Percentiles rank a stretch among this genome's conserved stretches.
These are phyloP conservation scores for Leiothrix lutea DNA, from an alignment of 2,113 vertebrate genomes.

Conservation along the genomic window DNA sequence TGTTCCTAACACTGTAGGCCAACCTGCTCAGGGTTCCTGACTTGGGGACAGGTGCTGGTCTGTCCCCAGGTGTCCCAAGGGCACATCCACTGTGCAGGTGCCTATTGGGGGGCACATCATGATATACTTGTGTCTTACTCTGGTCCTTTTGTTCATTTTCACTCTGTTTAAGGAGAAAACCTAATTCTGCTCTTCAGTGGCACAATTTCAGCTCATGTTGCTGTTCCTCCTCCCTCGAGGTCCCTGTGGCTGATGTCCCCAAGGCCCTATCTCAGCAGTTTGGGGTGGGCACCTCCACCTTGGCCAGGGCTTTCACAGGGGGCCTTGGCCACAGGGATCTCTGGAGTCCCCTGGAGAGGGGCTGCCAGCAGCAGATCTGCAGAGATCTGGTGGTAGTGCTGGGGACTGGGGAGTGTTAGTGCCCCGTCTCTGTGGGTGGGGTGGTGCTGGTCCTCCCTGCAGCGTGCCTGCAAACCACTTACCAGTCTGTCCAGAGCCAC, in stretches of 20 bases:
- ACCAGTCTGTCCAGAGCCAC: rapidly evolving
- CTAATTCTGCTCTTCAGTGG: background rate
- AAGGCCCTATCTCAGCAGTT: rapidly evolving
- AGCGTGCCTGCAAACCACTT: rapidly evolving
- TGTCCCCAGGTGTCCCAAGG: background rate
- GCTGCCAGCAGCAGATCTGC: background rate
- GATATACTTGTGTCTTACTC: background rate
- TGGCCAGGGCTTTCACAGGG: background rate
- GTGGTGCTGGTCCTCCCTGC: background rate
- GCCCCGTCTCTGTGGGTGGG: background rate
- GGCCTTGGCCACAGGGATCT: background rate
- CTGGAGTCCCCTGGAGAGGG: background rate
- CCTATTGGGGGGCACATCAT: rapidly evolving
- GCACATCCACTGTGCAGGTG: no score
- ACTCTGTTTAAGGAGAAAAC: background rate
- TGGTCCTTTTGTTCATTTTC: background rate
- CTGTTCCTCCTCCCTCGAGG: background rate
- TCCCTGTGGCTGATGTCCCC: background rate
- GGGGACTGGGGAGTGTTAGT: background rate
- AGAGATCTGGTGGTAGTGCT: background rate
- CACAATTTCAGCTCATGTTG: background rate
- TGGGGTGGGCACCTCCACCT: background rate
- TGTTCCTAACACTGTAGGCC: background rate
- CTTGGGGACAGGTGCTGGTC: background rate
- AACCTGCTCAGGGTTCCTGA: background rate